These are phyloP conservation scores for Hirtodrosophila trivittata DNA, from an alignment of 2,888 invertebrate species.

Conservation along the genomic window DNA sequence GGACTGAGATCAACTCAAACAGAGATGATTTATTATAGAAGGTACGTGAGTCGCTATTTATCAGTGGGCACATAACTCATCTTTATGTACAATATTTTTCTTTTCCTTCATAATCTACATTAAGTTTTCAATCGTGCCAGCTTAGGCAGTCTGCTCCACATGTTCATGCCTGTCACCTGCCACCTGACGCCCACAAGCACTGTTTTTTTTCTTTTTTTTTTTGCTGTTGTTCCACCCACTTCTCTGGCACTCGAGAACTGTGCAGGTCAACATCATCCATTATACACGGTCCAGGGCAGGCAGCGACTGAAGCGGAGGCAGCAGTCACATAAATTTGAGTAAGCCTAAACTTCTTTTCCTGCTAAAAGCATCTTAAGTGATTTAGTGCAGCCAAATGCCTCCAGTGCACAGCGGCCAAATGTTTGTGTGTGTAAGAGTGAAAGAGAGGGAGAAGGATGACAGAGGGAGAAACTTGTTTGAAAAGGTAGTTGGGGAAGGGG, in stretches of 20 bases:
- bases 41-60: slow-evolving; percentile 11
- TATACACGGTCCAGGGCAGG: slow-evolving; percentile 39
- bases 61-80: slow-evolving; percentile 15
- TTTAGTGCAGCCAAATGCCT: slow-evolving; percentile 73
- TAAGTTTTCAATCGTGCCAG: slow-evolving; percentile 71
- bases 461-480: slow-evolving; percentile 57
- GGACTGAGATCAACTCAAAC: not conserved
- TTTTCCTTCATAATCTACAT: slow-evolving; percentile 64
- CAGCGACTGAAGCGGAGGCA: slow-evolving; percentile 26
- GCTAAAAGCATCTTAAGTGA: slow-evolving; percentile 79
- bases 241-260: slow-evolving; percentile 31
- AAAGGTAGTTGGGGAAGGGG: no score
- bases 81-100: slow-evolving; percentile 1
- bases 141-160: slow-evolving; percentile 47
- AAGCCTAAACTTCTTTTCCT: slow-evolving; percentile 73
- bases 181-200: slow-evolving; percentile 20
- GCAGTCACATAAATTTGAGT: slow-evolving; percentile 71
- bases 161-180: slow-evolving; percentile 60
- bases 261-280: slow-evolving; percentile 77
- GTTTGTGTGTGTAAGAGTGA: slow-evolving; percentile 7
- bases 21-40: slow-evolving; percentile 19
- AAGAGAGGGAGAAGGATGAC: not conserved
- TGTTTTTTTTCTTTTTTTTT: slow-evolving; percentile 11
- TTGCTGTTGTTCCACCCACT: slow-evolving; percentile 23
- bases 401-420: no score